Conservation (phyloP, 2,888 invertebrate genomes). For the Cyaniris semiargus region DNA sequence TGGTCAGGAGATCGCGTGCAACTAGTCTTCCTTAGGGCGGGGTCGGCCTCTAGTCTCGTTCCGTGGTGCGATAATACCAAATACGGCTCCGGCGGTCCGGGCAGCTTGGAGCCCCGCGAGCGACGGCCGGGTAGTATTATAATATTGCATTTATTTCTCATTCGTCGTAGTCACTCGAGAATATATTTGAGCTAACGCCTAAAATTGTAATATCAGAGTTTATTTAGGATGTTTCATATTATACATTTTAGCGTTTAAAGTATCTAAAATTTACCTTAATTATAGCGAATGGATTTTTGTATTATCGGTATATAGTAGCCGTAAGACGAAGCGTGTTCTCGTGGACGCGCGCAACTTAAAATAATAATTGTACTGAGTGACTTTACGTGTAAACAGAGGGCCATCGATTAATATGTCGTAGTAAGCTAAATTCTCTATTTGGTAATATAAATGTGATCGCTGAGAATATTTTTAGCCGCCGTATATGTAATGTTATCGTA, state of each 20-base stretch:
- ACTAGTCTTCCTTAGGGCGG: slow-evolving; percentile 78
- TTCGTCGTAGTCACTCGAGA: slow-evolving; percentile 78
- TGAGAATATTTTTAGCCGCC: slow-evolving; percentile 77
- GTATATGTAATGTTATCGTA: slow-evolving; percentile 72
- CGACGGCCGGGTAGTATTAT: slow-evolving; percentile 76
- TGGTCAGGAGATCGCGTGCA: slow-evolving; percentile 77
- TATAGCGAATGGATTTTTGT: slow-evolving; percentile 80
- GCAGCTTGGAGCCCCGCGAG: slow-evolving; percentile 73
- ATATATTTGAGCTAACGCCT: slow-evolving; percentile 80
- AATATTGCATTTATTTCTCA: slow-evolving; percentile 79
- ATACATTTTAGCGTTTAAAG: slow-evolving; percentile 80
- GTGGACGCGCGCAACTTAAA: slow-evolving; percentile 77
- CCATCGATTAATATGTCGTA: slow-evolving; percentile 79
- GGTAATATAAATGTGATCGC: slow-evolving; percentile 79
- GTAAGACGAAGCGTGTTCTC: slow-evolving; percentile 78
- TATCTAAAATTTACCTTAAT: slow-evolving; percentile 81
- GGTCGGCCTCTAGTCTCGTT: slow-evolving; percentile 76
- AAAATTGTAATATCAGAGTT: slow-evolving; percentile 81
- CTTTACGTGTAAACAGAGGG: slow-evolving; percentile 81
- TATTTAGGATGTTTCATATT: slow-evolving; percentile 81
- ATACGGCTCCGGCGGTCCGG: slow-evolving; percentile 74
- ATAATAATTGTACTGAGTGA: slow-evolving; percentile 79
- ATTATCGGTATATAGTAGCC: slow-evolving; percentile 77
- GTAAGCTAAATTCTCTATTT: slow-evolving; percentile 79
- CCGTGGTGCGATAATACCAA: slow-evolving; percentile 80